Conservation (phyloP, 2,797 vertebrate genomes). For the Pseudopleuronectes americanus region DNA sequence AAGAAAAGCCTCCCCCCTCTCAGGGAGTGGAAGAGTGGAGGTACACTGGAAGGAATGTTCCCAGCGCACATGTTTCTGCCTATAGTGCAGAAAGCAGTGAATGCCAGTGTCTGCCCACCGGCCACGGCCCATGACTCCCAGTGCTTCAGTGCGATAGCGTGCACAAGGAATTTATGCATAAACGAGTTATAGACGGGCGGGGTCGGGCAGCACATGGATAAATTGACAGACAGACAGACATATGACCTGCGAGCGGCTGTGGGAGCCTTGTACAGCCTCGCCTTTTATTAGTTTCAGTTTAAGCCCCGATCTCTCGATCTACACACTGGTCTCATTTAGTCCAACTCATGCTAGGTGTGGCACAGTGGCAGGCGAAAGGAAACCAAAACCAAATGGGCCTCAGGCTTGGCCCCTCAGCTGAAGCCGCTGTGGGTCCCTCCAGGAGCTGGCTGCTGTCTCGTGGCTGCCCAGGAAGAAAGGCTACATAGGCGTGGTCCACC, state of each 20-base stretch:
- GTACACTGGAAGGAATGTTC: conserved; percentile 52
- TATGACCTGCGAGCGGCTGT: conserved; percentile 65
- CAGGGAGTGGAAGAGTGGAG: conserved; percentile 39
- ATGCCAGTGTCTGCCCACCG: conserved; percentile 43
- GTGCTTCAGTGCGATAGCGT: conserved; percentile 60
- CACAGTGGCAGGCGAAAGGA: conserved; percentile 78
- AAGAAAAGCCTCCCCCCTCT: conserved; percentile 16
- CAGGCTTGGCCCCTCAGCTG: conserved; percentile 70
- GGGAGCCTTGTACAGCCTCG: conserved; percentile 59
- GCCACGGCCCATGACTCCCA: conserved; percentile 47
- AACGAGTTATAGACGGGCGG: conserved; percentile 65
- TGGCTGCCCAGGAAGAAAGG: conserved; percentile 72
- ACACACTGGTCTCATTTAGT: conserved; percentile 83
- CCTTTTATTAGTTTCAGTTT: conserved; percentile 76
- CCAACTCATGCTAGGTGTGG: conserved; percentile 83
- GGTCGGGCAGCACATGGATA: conserved; percentile 57
- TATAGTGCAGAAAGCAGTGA: conserved; percentile 44
- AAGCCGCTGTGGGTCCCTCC: conserved; percentile 71
- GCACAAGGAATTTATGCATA: conserved; percentile 63
- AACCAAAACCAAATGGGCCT: conserved; percentile 83
- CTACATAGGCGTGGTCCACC: conserved; percentile 73
- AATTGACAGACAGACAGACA: conserved; percentile 75
- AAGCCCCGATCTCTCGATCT: conserved; percentile 67
- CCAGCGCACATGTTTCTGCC: conserved; percentile 35
- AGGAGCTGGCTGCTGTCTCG: conserved; percentile 69